Evolutionary conservation across 2,888 invertebrate species (phyloP).

Genomic region (Euzetes globulus): DNA sequence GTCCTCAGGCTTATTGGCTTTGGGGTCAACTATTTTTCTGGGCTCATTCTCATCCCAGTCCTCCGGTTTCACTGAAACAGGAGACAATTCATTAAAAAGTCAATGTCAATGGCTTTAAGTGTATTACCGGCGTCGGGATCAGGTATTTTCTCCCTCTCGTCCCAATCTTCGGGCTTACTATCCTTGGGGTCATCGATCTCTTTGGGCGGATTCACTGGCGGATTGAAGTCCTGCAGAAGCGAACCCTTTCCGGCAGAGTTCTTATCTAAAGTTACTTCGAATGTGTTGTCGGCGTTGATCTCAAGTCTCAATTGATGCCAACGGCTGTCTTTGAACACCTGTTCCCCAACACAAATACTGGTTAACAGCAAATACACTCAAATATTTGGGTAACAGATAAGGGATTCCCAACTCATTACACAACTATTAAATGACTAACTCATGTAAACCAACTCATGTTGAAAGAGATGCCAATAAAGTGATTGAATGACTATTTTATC

Average conservation of each 20-base stretch:
- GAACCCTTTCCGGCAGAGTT: slow-evolving; percentile 76
- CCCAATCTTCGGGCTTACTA: slow-evolving; percentile 82
- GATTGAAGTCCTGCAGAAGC: slow-evolving; percentile 78
- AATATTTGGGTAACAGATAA: background rate
- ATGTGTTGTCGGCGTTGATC: slow-evolving; percentile 69
- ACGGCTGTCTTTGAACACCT: slow-evolving; percentile 69
- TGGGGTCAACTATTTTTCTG: slow-evolving; percentile 74
- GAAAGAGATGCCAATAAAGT: no score
- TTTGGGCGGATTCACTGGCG: slow-evolving; percentile 86
- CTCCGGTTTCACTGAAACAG: slow-evolving; percentile 35
- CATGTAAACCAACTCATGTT: no score
- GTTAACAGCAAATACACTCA: background rate
- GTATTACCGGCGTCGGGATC: slow-evolving; percentile 39
- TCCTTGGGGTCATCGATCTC: slow-evolving; percentile 87
- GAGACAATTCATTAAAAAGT: background rate
- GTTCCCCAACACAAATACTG: background rate
- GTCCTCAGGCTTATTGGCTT: slow-evolving; percentile 73
- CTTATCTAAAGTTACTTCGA: slow-evolving; percentile 72
- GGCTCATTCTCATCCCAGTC: slow-evolving; percentile 81
- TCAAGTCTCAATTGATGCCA: slow-evolving; percentile 78
- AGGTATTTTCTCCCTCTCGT: slow-evolving; percentile 69
- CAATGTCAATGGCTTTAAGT: background rate
- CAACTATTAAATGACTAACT: no score
- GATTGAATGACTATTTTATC: no score
- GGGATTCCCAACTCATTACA: no score